These are phyloP conservation scores for Choloepus didactylus DNA, from an alignment of 2,797 vertebrate genomes.

Conservation along the genomic window DNA sequence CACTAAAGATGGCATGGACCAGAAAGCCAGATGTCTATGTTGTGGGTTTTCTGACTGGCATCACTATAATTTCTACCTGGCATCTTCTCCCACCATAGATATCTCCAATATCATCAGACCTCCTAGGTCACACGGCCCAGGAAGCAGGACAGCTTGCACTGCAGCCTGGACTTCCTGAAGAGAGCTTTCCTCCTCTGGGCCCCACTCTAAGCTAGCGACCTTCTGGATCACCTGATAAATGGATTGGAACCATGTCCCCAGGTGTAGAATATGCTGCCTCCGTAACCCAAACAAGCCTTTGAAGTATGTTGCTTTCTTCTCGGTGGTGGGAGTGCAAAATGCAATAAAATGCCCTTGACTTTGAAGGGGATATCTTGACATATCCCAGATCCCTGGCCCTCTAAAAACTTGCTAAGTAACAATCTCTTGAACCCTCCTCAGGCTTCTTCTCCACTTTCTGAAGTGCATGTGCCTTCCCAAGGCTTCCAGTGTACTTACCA, in stretches of 20 bases:
- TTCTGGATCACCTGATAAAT: neutral
- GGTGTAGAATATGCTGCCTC: neutral
- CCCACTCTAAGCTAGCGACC: neutral
- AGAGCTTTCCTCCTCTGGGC: neutral
- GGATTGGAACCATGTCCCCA: neutral
- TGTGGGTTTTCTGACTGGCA: neutral
- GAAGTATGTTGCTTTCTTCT: neutral
- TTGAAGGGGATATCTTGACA: too few species aligned
- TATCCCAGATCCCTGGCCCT: neutral
- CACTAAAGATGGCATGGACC: neutral
- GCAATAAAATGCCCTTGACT: neutral
- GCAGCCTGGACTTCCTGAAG: neutral
- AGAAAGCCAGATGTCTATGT: neutral
- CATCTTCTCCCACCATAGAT: neutral
- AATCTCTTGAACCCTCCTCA: neutral
- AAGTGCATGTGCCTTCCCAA: neutral
- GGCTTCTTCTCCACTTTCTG: neutral
- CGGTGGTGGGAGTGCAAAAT: neutral
- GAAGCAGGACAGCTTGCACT: neutral
- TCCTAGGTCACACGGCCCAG: too few species aligned
- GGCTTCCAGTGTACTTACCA: neutral
- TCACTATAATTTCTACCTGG: too few species aligned
- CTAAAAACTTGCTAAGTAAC: neutral
- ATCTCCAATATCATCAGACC: too few species aligned
- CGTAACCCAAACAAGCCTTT: neutral